A percentile compares a stretch with the other conserved stretches of the same genome.
Evolutionary conservation across 2,888 invertebrate species (phyloP).

Genomic region (Clusia tigrina): DNA sequence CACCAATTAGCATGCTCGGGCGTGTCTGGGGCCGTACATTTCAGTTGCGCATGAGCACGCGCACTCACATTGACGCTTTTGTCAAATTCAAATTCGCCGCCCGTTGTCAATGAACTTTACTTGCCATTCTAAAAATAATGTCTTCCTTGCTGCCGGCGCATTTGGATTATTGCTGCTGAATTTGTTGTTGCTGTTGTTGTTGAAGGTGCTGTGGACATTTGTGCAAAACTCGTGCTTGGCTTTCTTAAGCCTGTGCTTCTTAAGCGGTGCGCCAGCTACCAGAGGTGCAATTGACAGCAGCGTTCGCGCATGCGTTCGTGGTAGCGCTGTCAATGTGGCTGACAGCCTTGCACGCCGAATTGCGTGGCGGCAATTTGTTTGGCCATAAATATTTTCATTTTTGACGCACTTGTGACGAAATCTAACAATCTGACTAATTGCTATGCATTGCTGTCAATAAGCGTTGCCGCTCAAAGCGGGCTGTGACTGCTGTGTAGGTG

Average conservation of each 20-base stretch:
- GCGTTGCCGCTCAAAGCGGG: neutral
- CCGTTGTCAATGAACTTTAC: neutral
- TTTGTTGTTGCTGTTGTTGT: too few relatives aligned
- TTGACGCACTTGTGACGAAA: constrained; percentile 2
- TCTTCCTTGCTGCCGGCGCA: neutral
- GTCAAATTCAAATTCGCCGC: constrained; percentile 8
- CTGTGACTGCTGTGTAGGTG: too few relatives aligned
- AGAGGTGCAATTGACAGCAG: neutral
- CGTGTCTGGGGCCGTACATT: neutral
- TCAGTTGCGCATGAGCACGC: neutral
- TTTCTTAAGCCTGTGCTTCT: too few relatives aligned
- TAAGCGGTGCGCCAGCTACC: too few relatives aligned
- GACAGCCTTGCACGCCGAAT: constrained; percentile 1
- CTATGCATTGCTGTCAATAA: constrained; percentile 4
- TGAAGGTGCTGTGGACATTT: neutral
- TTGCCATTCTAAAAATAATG: neutral
- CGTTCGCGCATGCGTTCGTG: neutral
- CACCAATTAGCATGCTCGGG: neutral
- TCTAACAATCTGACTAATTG: constrained; percentile 9
- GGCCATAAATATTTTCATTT: neutral
- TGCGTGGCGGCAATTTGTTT: neutral
- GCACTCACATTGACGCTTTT: neutral
- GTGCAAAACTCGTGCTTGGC: too few relatives aligned
- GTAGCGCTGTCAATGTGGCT: neutral
- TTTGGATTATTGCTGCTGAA: too few relatives aligned